phyloP scores from a whole-genome alignment of 92 coral and sea anemone species.

The Zoanthus sansibaricus region DNA sequence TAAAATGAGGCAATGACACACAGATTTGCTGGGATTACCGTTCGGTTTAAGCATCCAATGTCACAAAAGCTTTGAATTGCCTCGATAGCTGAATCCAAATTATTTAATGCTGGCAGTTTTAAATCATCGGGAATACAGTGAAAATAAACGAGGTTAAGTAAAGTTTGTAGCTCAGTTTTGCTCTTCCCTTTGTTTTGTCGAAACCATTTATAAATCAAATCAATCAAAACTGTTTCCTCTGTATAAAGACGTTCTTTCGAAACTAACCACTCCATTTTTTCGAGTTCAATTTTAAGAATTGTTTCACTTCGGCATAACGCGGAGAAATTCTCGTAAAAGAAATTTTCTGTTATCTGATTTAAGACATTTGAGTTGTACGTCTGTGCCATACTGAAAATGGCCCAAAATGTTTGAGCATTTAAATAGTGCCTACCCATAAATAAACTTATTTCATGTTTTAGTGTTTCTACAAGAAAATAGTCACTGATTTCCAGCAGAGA shows the following conservation, averaged over 20 bases:
- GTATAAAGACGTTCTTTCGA: slow-evolving; percentile 10
- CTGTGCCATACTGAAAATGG: not conserved
- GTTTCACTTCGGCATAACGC: not conserved
- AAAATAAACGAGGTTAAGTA: slow-evolving; percentile 18
- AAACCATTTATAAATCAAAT: slow-evolving; percentile 2
- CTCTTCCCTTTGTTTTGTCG: not conserved
- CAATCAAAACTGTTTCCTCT: slow-evolving; percentile 2
- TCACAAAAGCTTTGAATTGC: not conserved
- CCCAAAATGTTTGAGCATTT: slow-evolving; percentile 2
- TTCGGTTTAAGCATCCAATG: not conserved
- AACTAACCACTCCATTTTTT: slow-evolving; percentile 1
- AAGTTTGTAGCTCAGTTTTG: not conserved
- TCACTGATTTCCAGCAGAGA: slow-evolving; percentile 30
- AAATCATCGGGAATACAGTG: slow-evolving; percentile 17
- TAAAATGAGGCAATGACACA: slow-evolving; percentile 24
- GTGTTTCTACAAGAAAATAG: slow-evolving; percentile 23
- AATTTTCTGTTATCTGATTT: not conserved
- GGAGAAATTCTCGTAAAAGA: slow-evolving; percentile 18
- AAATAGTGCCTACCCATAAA: not conserved
- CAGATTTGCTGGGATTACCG: slow-evolving; percentile 16
- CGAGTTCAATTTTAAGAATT: not conserved
- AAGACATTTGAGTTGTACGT: slow-evolving; percentile 8
- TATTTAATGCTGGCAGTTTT: not conserved
- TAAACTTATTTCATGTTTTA: slow-evolving; percentile 14
- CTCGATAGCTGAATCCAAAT: slow-evolving; percentile 6